These are phyloP conservation scores for Rhinolophus sinicus DNA, from an alignment of 2,113 vertebrate genomes.

Conservation along the genomic window DNA sequence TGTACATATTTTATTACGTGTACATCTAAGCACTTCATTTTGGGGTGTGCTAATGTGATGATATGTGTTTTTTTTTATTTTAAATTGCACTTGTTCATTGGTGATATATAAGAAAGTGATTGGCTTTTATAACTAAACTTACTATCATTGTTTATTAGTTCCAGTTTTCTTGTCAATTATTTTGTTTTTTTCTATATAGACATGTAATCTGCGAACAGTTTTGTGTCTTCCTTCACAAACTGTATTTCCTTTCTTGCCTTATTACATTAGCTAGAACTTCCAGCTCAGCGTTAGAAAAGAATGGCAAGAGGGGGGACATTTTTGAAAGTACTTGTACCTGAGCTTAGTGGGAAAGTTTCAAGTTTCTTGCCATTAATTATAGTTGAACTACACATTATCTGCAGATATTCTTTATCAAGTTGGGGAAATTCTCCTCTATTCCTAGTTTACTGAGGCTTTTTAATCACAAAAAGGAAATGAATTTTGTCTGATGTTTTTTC, in stretches of 20 bases:
- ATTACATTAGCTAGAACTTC: background rate
- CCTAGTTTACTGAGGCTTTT: background rate
- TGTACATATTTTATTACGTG: background rate
- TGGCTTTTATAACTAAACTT: background rate
- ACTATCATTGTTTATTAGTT: background rate
- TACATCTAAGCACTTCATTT: background rate
- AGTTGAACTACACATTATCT: background rate
- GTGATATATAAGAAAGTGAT: background rate
- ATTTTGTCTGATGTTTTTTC: background rate
- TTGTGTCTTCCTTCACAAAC: background rate
- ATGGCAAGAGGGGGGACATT: background rate
- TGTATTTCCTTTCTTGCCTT: background rate
- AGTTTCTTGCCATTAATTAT: background rate
- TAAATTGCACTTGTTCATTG: background rate
- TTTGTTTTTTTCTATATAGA: background rate
- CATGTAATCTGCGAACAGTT: background rate
- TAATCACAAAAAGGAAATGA: background rate
- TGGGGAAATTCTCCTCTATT: background rate
- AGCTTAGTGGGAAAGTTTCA: background rate
- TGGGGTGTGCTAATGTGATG: background rate
- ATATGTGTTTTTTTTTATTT: background rate
- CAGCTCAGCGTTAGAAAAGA: background rate
- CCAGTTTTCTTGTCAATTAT: background rate
- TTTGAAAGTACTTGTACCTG: background rate
- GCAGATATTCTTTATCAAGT: background rate